These are phyloP conservation scores for Hyperoodon ampullatus DNA, from an alignment of 2,113 vertebrate species.

Conservation along the genomic window DNA sequence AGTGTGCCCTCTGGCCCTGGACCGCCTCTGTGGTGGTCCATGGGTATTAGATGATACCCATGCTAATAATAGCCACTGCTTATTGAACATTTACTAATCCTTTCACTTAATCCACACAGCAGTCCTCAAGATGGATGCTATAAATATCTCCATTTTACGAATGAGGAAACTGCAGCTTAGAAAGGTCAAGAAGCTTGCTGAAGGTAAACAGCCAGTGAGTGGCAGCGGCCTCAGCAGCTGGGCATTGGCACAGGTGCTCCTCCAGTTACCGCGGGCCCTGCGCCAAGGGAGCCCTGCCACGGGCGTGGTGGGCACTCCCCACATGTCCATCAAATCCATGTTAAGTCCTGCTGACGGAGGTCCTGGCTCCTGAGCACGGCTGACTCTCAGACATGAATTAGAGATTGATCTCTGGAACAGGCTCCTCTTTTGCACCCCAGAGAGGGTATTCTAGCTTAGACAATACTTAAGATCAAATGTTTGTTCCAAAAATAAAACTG, in stretches of 20 bases:
- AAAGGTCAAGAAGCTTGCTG: neutral
- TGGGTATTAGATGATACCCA: neutral
- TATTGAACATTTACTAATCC: neutral
- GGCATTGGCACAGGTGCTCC: neutral
- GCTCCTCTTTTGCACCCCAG: neutral
- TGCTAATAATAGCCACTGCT: conserved; percentile 44
- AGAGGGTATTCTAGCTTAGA: neutral
- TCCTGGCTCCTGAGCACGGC: neutral
- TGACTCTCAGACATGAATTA: neutral
- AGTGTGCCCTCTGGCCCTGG: neutral
- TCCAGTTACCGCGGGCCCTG: rapidly evolving
- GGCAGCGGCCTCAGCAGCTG: neutral
- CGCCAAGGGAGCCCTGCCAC: neutral
- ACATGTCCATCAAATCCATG: rapidly evolving
- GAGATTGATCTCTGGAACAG: neutral
- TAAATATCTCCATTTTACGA: conserved; percentile 52
- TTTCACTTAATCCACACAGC: neutral
- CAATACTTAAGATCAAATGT: neutral
- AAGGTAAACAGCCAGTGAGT: neutral
- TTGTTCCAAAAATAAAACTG: conserved; percentile 3
- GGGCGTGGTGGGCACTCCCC: too few relatives aligned
- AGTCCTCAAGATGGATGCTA: neutral
- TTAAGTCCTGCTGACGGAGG: neutral
- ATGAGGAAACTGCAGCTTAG: conserved; percentile 39
- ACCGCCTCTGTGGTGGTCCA: neutral